A percentile compares a stretch with the other conserved stretches of the same genome.
Conservation (phyloP, 2,797 vertebrate genomes). For the Tarsius wallacei region DNA sequence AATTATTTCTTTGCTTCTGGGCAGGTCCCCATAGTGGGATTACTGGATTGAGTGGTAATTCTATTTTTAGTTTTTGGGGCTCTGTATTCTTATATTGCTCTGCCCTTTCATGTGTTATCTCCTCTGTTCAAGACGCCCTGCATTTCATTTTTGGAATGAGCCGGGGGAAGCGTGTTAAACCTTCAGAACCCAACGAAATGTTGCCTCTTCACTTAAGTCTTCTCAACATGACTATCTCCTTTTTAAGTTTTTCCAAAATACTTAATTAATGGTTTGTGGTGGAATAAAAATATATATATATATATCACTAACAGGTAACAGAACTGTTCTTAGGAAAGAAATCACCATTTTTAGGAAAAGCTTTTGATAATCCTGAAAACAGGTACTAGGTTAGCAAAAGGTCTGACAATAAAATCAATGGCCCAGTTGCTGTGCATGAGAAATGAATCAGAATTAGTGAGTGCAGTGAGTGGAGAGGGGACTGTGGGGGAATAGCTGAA, state of each 20-base stretch:
- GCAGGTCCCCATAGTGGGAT: too few species aligned
- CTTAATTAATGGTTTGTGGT: neutral
- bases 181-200: neutral
- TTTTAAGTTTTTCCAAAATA: constrained; percentile 25
- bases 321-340: constrained; percentile 12
- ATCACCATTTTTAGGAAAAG: constrained; percentile 10
- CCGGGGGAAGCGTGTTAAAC: neutral
- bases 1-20: too few species aligned
- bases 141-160: neutral
- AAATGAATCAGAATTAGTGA: neutral
- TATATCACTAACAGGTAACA: neutral
- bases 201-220: neutral
- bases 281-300: neutral
- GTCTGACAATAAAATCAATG: neutral
- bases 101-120: neutral
- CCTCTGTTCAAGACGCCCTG: neutral
- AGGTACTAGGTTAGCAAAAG: neutral
- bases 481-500: neutral
- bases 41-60: too few species aligned
- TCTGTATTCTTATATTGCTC: neutral
- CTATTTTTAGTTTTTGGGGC: too few species aligned
- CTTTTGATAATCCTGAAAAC: neutral
- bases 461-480: neutral
- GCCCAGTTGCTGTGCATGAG: neutral
- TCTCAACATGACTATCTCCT: neutral